Base-by-base conservation (phyloP, 2,797 vertebrate genomes). In the Peromyscus melanophrys region DNA sequence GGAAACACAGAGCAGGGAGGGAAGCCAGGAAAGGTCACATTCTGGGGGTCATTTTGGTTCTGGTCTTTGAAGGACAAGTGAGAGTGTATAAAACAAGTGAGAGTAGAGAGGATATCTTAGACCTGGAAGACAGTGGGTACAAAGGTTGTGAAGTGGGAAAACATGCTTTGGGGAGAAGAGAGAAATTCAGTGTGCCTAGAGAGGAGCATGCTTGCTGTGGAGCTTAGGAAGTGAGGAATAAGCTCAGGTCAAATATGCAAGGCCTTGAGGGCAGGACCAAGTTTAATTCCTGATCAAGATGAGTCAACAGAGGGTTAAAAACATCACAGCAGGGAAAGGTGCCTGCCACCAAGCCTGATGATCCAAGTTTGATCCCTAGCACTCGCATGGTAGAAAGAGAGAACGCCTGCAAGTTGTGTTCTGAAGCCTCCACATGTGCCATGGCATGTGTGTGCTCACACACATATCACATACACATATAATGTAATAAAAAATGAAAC, bases 251-350 rank as follows among this genome's bases (percentile, higher is more conserved):
- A 85, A 69, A 49, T 2, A 6, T 40, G 9, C 67, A 91, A n/a
- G 37, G 25, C 11, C 29, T 6, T 84, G 67, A n/a, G 23, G 78
- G 6, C 82, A 43, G 89, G 61, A 52, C 19, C 90, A 85, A 77
- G 17, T 77, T 96, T 95, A 73, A 57, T 96, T 95, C 61, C 52
- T 57, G 77, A 69, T 9, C 57, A 86, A 89, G 69, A 78, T 14
- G 34, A 90, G 55, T 2, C 40, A 67, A 65, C 13, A 89, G 49
- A 83, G 43, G 23, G 4, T 37, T 59, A 34, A 86, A 55, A 75
- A 84, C 34, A 81, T 21, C 57, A 43, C 67, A 52, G 43, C 46
- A 69, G 43, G 43, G 12, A 27, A 49, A 85, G 19, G 19, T 67
- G 29, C 29, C 29, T 65, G 61, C 43, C 43, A n/a, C 63, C 31